A percentile compares a stretch with the other conserved stretches of the same genome.
Evolutionary conservation across 30 jellyfish, hydroid and myxozoan genomes (phyloP).

Genomic region (Aurelia coerulea): DNA sequence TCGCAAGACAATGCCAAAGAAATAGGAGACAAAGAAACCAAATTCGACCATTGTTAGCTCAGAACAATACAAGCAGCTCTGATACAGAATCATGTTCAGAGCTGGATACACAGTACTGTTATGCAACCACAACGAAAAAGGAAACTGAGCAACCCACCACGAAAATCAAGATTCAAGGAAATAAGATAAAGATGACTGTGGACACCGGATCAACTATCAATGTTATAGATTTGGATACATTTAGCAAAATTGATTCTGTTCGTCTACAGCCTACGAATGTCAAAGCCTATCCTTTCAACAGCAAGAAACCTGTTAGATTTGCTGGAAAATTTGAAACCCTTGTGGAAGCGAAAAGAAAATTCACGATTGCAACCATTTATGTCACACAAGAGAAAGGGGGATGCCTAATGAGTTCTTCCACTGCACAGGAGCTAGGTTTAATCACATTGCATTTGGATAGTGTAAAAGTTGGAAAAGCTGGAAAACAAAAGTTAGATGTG

Average conservation of each 20-base stretch:
- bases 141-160: constrained; percentile 6
- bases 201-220: constrained; percentile 54
- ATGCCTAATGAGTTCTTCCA: not conserved
- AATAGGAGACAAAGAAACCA: too few species aligned
- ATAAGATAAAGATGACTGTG: not conserved
- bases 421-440: constrained; percentile 25
- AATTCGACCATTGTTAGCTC: too few species aligned
- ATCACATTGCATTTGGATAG: not conserved
- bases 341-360: not conserved
- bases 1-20: too few species aligned
- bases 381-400: constrained; percentile 14
- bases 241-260: constrained; percentile 6
- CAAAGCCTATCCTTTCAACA: constrained; percentile 38
- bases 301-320: constrained; percentile 7
- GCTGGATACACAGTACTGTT: too few species aligned
- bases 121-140: too few species aligned
- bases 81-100: too few species aligned
- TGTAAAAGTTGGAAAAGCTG: too few species aligned
- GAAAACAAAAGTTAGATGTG: not conserved
- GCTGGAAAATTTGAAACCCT: constrained; percentile 14
- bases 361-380: not conserved
- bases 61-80: too few species aligned
- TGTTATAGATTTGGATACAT: constrained; percentile 10
- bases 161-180: not conserved
- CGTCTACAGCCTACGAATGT: constrained; percentile 13